A percentile compares a stretch with the other conserved stretches of the same genome.
phyloP scores from a whole-genome alignment of 92 coral and sea anemone genomes.

The Chrysogorgia sp. region DNA sequence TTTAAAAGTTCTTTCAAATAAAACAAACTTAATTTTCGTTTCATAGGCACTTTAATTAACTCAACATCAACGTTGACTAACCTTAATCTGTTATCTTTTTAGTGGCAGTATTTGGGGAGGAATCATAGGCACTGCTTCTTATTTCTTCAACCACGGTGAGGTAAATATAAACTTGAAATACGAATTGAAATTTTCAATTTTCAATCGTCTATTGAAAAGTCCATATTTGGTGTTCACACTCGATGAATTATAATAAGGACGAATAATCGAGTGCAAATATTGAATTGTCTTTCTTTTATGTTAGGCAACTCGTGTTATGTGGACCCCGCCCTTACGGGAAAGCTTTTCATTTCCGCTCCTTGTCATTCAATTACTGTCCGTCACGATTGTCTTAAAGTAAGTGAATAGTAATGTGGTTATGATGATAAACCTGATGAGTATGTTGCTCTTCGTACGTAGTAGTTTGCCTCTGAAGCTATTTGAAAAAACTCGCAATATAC shows the following conservation, averaged over 20 bases:
- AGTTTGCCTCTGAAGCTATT: too few species aligned
- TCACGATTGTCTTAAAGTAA: conserved; percentile 85
- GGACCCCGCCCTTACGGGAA: conserved; percentile 98
- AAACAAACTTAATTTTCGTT: too few species aligned
- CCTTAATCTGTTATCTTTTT: not conserved
- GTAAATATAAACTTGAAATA: conserved; percentile 37
- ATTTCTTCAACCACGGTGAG: conserved; percentile 96
- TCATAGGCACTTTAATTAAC: too few species aligned
- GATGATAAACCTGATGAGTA: too few species aligned
- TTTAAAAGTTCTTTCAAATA: too few species aligned
- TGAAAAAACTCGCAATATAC: too few species aligned
- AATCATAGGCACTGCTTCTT: conserved; percentile 82
- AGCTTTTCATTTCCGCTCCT: conserved; percentile 97
- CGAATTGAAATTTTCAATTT: not conserved
- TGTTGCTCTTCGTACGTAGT: too few species aligned
- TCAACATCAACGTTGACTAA: not conserved
- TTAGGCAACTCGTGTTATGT: conserved; percentile 95
- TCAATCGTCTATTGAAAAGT: not conserved
- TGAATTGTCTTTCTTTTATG: not conserved
- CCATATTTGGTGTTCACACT: not conserved
- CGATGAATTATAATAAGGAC: too few species aligned
- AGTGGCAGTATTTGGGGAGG: conserved; percentile 98
- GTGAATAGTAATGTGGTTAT: too few species aligned
- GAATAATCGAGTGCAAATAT: too few species aligned
- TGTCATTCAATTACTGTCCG: conserved; percentile 81